Evolutionary conservation across 2,797 vertebrate genomes (phyloP).

Genomic region (Cyclura pinguis): DNA sequence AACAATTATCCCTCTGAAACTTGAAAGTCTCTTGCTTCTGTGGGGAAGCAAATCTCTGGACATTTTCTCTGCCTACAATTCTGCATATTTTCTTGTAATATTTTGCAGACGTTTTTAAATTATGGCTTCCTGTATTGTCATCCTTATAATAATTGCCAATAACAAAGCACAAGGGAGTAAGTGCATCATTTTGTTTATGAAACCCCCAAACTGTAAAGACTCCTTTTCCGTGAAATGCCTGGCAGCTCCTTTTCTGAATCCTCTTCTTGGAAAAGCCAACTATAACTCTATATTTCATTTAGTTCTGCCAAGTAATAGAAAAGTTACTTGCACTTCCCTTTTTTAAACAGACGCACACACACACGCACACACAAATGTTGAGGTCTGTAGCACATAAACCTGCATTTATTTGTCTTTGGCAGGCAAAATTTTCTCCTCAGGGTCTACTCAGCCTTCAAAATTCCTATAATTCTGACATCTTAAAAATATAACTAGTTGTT

Average conservation of each 20-base stretch:
- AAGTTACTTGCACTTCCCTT: neutral
- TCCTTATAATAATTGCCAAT: no score
- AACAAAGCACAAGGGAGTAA: no score
- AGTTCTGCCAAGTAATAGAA: neutral
- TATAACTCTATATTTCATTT: neutral
- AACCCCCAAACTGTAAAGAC: no score
- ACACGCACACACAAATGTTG: neutral
- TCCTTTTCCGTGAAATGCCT: no score
- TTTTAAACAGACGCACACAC: neutral
- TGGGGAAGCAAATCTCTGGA: no score
- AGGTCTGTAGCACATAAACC: neutral
- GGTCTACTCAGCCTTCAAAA: neutral
- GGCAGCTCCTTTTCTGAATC: neutral
- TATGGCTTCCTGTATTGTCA: no score
- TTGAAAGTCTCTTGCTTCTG: no score
- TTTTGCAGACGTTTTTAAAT: no score
- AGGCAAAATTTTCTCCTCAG: neutral
- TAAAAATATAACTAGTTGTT: neutral
- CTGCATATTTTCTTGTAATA: no score
- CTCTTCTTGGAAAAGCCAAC: neutral
- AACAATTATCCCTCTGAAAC: neutral
- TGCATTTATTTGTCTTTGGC: neutral
- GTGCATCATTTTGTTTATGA: no score
- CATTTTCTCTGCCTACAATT: no score
- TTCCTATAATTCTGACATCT: neutral